Percentiles rank a stretch among this genome's conserved stretches.
Conservation (phyloP, 2,888 invertebrate genomes). For the Apamea sordens region DNA sequence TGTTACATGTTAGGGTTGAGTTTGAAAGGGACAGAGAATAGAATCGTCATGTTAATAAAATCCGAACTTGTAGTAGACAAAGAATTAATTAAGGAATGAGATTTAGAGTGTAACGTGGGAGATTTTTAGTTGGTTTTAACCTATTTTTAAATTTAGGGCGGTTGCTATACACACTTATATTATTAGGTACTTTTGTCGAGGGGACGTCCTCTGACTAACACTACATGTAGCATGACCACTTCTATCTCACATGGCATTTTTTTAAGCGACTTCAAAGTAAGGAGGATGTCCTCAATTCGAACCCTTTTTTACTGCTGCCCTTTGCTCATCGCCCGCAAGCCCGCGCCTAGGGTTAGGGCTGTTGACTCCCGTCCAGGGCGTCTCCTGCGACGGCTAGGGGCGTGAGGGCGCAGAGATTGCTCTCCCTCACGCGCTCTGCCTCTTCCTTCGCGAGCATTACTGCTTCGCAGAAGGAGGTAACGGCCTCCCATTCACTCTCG, state of each 20-base stretch:
- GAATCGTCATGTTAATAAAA: constrained; percentile 77
- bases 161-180: constrained; percentile 3
- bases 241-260: no score
- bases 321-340: no score
- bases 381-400: no score
- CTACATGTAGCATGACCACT: neutral
- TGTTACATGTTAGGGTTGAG: constrained; percentile 2
- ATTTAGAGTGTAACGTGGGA: constrained; percentile 69
- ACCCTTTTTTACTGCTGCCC: no score
- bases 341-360: no score
- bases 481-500: no score
- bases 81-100: constrained; percentile 79
- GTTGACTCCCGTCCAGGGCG: no score
- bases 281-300: neutral
- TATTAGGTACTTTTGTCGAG: neutral
- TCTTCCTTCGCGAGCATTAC: no score
- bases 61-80: constrained; percentile 73
- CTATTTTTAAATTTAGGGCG: constrained; percentile 51
- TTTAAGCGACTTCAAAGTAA: neutral
- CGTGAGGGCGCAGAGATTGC: no score
- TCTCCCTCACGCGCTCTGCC: no score
- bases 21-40: constrained; percentile 22
- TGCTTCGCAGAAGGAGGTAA: no score
- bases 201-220: neutral
- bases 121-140: constrained; percentile 62